A percentile compares a stretch with the other conserved stretches of the same genome.
These are phyloP conservation scores for Dolichopus griseipennis DNA, from an alignment of 2,888 invertebrate species.

Conservation along the genomic window DNA sequence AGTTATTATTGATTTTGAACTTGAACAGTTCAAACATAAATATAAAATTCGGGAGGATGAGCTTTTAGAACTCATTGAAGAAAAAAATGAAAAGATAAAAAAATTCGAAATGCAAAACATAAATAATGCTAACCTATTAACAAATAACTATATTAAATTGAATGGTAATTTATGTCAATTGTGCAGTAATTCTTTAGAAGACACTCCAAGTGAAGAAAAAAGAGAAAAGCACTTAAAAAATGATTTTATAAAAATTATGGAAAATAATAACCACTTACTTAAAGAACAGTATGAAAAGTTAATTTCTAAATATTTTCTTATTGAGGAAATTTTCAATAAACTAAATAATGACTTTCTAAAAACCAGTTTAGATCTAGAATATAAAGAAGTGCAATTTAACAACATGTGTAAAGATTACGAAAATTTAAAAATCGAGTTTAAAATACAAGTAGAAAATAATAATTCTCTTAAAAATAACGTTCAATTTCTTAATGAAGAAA, in stretches of 20 bases:
- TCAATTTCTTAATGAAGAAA: conserved; percentile 8
- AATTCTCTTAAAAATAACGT: not conserved
- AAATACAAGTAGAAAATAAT: not conserved
- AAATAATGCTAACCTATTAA: not conserved
- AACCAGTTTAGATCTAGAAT: not conserved
- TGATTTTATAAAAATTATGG: too few species aligned
- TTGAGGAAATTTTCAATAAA: not conserved
- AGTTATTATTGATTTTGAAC: conserved; percentile 45
- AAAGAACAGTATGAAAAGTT: not conserved
- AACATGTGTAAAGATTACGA: conserved; percentile 1
- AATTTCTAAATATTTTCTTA: not conserved
- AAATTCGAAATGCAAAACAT: conserved; percentile 22
- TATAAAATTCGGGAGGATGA: conserved; percentile 49
- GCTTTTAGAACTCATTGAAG: conserved; percentile 45
- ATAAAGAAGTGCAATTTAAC: not conserved
- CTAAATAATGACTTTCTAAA: not conserved
- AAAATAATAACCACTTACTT: not conserved
- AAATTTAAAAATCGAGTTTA: not conserved
- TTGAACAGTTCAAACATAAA: conserved; percentile 47
- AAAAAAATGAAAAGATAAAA: conserved; percentile 32
- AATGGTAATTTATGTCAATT: not conserved
- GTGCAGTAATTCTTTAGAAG: not conserved
- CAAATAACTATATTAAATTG: not conserved
- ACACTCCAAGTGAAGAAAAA: not conserved
- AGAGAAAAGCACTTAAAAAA: too few species aligned